These are phyloP conservation scores for Dichetophora obliterata DNA, from an alignment of 2,888 invertebrate species.

Conservation along the genomic window DNA sequence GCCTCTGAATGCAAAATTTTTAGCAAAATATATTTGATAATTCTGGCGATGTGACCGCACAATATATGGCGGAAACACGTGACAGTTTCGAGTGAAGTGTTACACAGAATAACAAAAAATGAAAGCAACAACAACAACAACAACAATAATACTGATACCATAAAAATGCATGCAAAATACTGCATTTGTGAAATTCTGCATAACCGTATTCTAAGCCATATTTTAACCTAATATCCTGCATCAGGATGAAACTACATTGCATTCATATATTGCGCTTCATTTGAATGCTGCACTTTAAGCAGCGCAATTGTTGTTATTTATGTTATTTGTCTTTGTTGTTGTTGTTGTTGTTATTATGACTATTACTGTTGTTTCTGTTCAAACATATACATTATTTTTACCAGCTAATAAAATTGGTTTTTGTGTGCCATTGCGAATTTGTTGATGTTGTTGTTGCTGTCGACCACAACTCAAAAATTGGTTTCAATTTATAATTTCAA, in stretches of 20 bases:
- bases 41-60: neutral
- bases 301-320: neutral
- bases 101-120: neutral
- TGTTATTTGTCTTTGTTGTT: neutral
- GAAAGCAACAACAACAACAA: conserved; percentile 25
- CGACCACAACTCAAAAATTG: conserved; percentile 33
- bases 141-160: conserved; percentile 13
- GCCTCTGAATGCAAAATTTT: neutral
- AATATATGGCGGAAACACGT: conserved; percentile 18
- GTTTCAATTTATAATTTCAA: conserved; percentile 34
- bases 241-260: neutral
- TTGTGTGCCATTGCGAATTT: conserved; percentile 14
- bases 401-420: conserved; percentile 34
- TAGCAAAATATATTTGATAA: neutral
- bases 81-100: neutral
- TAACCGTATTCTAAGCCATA: no score
- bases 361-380: conserved; percentile 7
- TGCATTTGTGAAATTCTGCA: neutral
- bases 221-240: no score
- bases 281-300: neutral
- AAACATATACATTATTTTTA: neutral
- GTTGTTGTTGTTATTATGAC: neutral
- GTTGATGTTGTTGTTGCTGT: conserved; percentile 13
- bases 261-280: neutral
- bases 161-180: conserved; percentile 5